Evolutionary conservation across 2,888 invertebrate genomes (phyloP).

Genomic region (Myopa tessellatipennis): DNA sequence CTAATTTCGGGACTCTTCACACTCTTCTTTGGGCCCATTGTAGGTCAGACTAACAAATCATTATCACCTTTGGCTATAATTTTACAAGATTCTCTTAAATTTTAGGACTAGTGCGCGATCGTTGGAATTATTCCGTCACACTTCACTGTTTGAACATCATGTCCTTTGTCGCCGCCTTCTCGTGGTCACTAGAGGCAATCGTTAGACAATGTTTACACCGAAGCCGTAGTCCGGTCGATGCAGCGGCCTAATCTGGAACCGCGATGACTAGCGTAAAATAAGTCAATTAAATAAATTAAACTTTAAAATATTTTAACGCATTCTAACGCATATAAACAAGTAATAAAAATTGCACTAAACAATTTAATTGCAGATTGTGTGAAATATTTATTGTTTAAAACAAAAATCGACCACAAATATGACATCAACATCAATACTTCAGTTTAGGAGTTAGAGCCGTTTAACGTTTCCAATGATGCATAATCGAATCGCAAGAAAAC

Average conservation of each 20-base stretch:
- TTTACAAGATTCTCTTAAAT: background rate
- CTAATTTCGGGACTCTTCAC: slow-evolving; percentile 76
- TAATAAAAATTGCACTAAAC: background rate
- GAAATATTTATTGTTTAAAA: background rate
- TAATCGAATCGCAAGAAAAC: no score
- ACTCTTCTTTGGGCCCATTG: slow-evolving; percentile 74
- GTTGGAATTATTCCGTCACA: slow-evolving; percentile 72
- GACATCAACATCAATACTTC: no score
- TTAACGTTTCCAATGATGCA: no score
- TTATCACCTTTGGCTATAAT: background rate
- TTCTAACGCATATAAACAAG: no score
- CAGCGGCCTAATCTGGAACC: background rate
- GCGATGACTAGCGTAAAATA: no score
- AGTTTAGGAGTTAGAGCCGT: no score
- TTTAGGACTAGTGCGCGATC: slow-evolving; percentile 75
- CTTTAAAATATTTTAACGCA: background rate
- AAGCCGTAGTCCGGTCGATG: background rate
- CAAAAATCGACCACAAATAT: no score
- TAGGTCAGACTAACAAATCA: slow-evolving; percentile 69
- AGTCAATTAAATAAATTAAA: no score
- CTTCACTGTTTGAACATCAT: slow-evolving; percentile 76
- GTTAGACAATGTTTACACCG: slow-evolving; percentile 54
- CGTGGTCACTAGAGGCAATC: slow-evolving; percentile 73
- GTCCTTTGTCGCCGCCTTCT: slow-evolving; percentile 74
- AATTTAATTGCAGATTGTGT: background rate